These are phyloP conservation scores for Eulemur rubriventer DNA, from an alignment of 2,797 vertebrate genomes.

Conservation along the genomic window DNA sequence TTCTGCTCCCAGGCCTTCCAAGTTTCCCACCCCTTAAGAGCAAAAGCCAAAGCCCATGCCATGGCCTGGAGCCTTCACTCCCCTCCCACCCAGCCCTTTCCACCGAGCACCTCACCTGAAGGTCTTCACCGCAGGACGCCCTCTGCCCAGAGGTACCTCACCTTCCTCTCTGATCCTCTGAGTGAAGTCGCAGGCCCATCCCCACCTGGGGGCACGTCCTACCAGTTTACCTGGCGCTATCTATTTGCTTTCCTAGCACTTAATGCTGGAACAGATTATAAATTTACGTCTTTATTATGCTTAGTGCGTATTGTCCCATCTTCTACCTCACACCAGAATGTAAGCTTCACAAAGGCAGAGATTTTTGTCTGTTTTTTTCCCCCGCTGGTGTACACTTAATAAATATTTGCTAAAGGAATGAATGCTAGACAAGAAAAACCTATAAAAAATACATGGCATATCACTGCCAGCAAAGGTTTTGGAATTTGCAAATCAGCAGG, in stretches of 20 bases:
- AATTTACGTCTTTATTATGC: accelerated
- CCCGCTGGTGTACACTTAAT: too few relatives aligned
- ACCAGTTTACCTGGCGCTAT: too few relatives aligned
- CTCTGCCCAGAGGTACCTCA: background rate
- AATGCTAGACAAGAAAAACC: background rate
- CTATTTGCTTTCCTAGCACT: background rate
- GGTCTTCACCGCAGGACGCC: background rate
- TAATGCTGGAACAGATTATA: accelerated
- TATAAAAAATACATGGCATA: background rate
- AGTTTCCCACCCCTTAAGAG: background rate
- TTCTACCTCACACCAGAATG: background rate
- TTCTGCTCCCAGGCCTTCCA: background rate
- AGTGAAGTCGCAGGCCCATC: accelerated
- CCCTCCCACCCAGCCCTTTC: background rate
- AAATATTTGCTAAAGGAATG: background rate
- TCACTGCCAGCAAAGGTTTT: accelerated
- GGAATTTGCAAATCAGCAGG: background rate
- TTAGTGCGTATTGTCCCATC: too few relatives aligned
- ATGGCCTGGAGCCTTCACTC: background rate
- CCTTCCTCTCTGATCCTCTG: background rate
- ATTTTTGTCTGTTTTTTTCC: background rate
- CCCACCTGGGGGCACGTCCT: too few relatives aligned
- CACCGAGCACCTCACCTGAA: background rate
- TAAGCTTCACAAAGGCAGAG: background rate
- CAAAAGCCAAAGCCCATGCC: background rate